Evolutionary conservation across 2,113 vertebrate species (phyloP).

Genomic region (Taurulus bubalis): DNA sequence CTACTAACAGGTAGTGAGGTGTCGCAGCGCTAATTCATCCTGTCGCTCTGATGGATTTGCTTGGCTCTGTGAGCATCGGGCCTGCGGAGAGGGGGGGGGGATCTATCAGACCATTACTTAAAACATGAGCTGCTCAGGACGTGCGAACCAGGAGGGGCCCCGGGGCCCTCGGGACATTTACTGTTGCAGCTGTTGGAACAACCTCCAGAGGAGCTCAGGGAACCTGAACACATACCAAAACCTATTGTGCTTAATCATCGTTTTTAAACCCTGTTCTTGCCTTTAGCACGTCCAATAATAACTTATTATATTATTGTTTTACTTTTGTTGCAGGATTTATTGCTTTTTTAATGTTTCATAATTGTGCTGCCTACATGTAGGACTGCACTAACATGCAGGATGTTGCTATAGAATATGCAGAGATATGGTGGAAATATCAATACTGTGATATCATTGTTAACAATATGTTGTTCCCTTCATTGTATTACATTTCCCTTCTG

Average conservation of each 20-base stretch:
- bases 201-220: background rate
- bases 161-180: background rate
- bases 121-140: conserved; percentile 66
- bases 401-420: background rate
- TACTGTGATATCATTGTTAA: background rate
- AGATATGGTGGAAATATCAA: background rate
- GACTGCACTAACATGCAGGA: background rate
- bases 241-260: background rate
- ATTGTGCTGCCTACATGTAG: too few relatives aligned
- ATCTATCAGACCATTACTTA: conserved; percentile 73
- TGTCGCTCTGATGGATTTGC: conserved; percentile 79
- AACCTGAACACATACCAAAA: background rate
- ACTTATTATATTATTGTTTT: background rate
- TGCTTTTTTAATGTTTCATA: background rate
- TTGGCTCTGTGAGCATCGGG: conserved; percentile 45
- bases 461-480: background rate
- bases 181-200: background rate
- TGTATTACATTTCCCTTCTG: background rate
- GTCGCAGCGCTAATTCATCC: conserved; percentile 67
- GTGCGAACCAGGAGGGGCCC: conserved; percentile 1
- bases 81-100: conserved; percentile 5
- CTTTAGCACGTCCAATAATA: background rate
- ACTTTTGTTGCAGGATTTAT: background rate
- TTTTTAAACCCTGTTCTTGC: background rate
- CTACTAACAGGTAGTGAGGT: conserved; percentile 74